A percentile compares a stretch with the other conserved stretches of the same genome.
phyloP scores from a whole-genome alignment of 2,888 invertebrate genomes.

The Campoplex capitator region DNA sequence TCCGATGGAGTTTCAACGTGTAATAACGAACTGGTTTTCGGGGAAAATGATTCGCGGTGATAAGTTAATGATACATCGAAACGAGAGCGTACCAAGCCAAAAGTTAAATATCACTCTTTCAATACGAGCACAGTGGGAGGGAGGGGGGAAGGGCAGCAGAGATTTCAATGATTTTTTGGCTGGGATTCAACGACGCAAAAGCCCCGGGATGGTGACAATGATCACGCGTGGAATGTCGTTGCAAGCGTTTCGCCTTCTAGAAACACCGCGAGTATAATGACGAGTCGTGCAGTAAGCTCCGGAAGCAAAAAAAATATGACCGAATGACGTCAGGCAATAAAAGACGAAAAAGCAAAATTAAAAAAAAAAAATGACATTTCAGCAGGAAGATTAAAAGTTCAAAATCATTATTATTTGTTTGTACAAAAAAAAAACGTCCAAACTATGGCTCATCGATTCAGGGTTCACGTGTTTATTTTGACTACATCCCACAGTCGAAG shows the following conservation, averaged over 20 bases:
- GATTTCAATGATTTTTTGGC: slow-evolving; percentile 72
- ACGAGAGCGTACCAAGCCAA: slow-evolving; percentile 47
- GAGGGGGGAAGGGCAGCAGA: slow-evolving; percentile 29
- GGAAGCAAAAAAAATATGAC: neutral
- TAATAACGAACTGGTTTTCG: slow-evolving; percentile 32
- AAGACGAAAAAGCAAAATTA: neutral
- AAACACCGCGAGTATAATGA: neutral
- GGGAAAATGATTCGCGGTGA: slow-evolving; percentile 20
- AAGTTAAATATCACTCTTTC: slow-evolving; percentile 29
- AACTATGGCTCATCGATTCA: neutral
- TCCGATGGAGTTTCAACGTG: neutral
- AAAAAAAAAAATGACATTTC: slow-evolving; percentile 11
- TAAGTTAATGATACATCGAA: slow-evolving; percentile 30
- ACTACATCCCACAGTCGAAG: slow-evolving; percentile 65
- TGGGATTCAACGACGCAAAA: slow-evolving; percentile 73
- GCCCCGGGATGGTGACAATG: slow-evolving; percentile 63
- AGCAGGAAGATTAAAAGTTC: slow-evolving; percentile 1
- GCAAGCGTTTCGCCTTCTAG: slow-evolving; percentile 21
- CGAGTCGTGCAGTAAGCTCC: neutral
- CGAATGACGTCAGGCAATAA: slow-evolving; percentile 6
- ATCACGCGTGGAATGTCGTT: slow-evolving; percentile 61
- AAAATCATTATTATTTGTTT: slow-evolving; percentile 23
- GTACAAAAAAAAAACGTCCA: neutral
- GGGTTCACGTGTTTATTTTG: slow-evolving; percentile 66
- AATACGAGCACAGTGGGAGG: neutral